Evolutionary conservation across 2,113 vertebrate species (phyloP).

Genomic region (Phoenicopterus ruber): DNA sequence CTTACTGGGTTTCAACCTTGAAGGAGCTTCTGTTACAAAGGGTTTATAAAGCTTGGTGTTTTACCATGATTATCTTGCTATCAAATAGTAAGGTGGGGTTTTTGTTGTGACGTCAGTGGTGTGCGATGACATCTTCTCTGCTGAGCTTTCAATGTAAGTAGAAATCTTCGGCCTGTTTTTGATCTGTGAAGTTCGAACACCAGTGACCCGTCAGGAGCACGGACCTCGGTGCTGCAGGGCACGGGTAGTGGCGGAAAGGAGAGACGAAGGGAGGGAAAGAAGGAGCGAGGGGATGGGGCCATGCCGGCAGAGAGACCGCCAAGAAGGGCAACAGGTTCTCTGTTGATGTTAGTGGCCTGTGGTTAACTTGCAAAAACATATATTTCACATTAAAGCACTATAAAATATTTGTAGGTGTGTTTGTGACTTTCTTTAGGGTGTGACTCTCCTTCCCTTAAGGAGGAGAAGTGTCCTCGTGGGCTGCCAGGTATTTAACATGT

Average conservation of each 20-base stretch:
- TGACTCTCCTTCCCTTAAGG: not conserved
- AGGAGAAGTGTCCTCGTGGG: not conserved
- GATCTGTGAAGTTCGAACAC: not conserved
- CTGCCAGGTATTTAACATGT: not conserved
- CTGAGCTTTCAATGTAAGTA: not conserved
- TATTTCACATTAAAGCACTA: conserved; percentile 40
- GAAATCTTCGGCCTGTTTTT: not conserved
- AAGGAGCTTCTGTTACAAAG: not conserved
- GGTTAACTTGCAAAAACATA: not conserved
- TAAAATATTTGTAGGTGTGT: not conserved
- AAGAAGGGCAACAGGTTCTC: not conserved
- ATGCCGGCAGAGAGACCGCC: not conserved
- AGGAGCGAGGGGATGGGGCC: not conserved
- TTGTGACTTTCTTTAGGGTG: not conserved
- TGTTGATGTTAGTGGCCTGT: not conserved
- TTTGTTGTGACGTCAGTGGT: not conserved
- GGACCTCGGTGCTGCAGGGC: not conserved
- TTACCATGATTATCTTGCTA: not conserved
- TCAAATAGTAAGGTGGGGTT: fast-evolving
- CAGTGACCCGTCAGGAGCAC: fast-evolving
- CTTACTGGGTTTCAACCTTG: not conserved
- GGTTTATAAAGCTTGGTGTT: not conserved
- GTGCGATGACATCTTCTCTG: not conserved
- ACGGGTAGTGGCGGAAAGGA: not conserved
- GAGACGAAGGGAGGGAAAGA: not conserved